Base-by-base conservation (phyloP, 2,113 vertebrate genomes). In the Agapornis roseicollis region DNA sequence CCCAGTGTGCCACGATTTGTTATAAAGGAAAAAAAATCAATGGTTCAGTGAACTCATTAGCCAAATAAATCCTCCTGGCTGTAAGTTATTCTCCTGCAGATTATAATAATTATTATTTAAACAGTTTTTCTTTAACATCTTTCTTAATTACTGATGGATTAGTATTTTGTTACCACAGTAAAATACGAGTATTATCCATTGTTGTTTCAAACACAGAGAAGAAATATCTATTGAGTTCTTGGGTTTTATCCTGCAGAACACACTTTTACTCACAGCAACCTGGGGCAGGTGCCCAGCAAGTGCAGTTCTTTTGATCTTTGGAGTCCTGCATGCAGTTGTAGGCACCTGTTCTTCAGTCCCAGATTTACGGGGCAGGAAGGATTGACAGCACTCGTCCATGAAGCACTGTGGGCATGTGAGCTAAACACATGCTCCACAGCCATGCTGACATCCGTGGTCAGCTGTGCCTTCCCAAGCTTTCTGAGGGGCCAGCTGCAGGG, bases 61-160 rank as follows among this genome's bases (percentile, higher is more conserved):
- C 65, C 88, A 91, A 44, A 58, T 79, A 97, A 95, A 82, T 85
- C 85, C 58, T 91, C 85, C 76, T 76, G 58, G 52, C 71, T 80
- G 44, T 42, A 76, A 82, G 49, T 76, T 85, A 68, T 81, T 53
- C 58, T 88, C 35, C 81, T 72, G 63, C 79, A 91, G 81, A 91
- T 85, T 82, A 72, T 50, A 88, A 82, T 87, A 89, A 80, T 53
- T 70, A 49, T 94, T 89, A 74, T 61, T 91, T 89, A 71, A 60
- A 72, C 27, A 72, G 46, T 80, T 89, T 84, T 50, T 58, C 69
- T 91, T 71, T 50, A 88, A 53, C 74, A 80, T 85, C 74, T 88
- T 91, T 56, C 81, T 82, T 93, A 94, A 80, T 88, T 95, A 85
- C 85, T 77, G 76, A 82, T 73, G 63, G 85, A 90, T 90, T 46